Percentiles rank a stretch among this genome's conserved stretches.
phyloP scores from a whole-genome alignment of 2,113 vertebrate species.

The Polypterus bichir region DNA sequence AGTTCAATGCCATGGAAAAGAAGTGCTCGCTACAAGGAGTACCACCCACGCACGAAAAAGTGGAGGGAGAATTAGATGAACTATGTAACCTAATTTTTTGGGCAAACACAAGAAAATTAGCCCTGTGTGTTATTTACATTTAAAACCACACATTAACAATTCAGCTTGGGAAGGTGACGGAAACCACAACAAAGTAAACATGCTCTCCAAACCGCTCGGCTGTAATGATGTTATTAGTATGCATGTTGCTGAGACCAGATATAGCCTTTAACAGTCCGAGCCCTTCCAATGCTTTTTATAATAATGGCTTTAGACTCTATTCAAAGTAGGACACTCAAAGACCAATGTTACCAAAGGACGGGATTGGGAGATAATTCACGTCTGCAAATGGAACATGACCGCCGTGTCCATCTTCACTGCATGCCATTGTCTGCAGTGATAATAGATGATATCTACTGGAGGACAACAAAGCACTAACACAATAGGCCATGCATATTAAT shows the following conservation, averaged over 20 bases:
- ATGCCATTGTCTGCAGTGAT: slow-evolving; percentile 46
- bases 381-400: slow-evolving; percentile 63
- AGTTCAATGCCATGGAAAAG: slow-evolving; percentile 95
- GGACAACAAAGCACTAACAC: slow-evolving; percentile 44
- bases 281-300: slow-evolving; percentile 69
- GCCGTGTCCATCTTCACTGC: slow-evolving; percentile 36
- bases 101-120: slow-evolving; percentile 86
- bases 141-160: slow-evolving; percentile 76
- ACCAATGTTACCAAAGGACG: slow-evolving; percentile 37
- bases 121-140: slow-evolving; percentile 84
- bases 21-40: slow-evolving; percentile 70
- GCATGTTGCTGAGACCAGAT: slow-evolving; percentile 86
- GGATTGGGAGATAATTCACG: slow-evolving; percentile 53
- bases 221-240: slow-evolving; percentile 92
- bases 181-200: slow-evolving; percentile 84
- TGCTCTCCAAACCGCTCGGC: slow-evolving; percentile 70
- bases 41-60: slow-evolving; percentile 76
- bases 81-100: slow-evolving; percentile 80
- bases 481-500: slow-evolving; percentile 46
- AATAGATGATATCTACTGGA: slow-evolving; percentile 42
- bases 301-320: slow-evolving; percentile 67
- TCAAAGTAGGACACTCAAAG: slow-evolving; percentile 54
- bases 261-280: slow-evolving; percentile 83
- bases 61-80: slow-evolving; percentile 72
- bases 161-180: slow-evolving; percentile 74